These are phyloP conservation scores for Sylvilagus floridanus DNA, from an alignment of 2,797 vertebrate genomes.

Conservation along the genomic window DNA sequence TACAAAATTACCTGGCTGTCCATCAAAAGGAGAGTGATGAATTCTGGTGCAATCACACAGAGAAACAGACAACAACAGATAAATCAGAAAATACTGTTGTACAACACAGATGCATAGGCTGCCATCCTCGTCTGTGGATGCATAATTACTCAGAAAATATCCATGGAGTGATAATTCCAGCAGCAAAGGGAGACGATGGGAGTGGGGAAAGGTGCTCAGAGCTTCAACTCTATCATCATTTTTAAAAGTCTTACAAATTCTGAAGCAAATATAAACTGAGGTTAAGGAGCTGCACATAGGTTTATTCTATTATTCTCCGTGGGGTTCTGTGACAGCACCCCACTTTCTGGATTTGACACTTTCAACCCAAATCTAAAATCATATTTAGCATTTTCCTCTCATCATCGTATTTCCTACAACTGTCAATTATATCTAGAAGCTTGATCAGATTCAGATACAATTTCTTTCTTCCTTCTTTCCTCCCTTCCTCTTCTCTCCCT, in stretches of 20 bases:
- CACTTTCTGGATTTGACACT: conserved; percentile 12
- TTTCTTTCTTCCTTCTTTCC: background rate
- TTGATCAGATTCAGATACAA: background rate
- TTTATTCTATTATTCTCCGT: background rate
- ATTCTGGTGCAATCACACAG: background rate
- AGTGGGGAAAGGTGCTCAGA: background rate
- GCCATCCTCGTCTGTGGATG: background rate
- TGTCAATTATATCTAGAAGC: background rate
- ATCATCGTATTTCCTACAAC: background rate
- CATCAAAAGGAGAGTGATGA: background rate
- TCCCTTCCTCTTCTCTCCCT: no score
- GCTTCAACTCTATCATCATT: background rate
- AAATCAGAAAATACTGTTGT: background rate
- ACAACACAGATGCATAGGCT: background rate
- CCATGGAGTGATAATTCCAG: background rate
- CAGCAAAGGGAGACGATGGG: background rate
- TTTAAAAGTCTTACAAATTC: conserved; percentile 11
- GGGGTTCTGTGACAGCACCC: conserved; percentile 9
- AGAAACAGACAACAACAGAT: background rate
- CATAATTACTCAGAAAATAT: conserved; percentile 13
- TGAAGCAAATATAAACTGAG: conserved; percentile 10
- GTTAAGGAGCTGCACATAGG: background rate
- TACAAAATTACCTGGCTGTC: background rate
- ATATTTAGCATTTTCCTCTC: background rate
- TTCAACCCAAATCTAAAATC: conserved; percentile 6